Conservation (phyloP, 2,113 vertebrate species). For the Numida meleagris region DNA sequence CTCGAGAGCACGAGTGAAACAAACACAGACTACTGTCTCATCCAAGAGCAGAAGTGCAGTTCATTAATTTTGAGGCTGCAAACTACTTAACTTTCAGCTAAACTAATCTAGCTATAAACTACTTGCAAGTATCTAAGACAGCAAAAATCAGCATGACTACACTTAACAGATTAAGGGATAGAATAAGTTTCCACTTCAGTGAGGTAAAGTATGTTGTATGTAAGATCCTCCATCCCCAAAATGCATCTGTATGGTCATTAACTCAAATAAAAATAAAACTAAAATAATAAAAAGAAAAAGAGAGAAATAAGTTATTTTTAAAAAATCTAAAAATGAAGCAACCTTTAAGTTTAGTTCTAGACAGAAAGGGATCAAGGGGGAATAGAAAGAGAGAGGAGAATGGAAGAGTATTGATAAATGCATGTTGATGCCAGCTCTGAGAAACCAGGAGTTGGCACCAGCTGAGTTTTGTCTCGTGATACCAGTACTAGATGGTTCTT, state of each 20-base stretch:
- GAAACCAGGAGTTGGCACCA: conserved; percentile 1
- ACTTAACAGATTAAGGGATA: conserved; percentile 25
- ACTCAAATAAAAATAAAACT: conserved; percentile 36
- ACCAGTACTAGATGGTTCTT: background rate
- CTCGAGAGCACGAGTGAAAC: background rate
- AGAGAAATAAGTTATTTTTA: conserved; percentile 59
- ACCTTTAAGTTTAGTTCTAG: background rate
- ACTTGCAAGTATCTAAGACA: background rate
- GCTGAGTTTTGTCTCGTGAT: background rate
- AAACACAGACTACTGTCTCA: background rate
- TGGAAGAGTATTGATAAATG: background rate
- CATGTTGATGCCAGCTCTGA: background rate
- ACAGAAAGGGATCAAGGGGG: background rate
- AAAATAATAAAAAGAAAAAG: background rate
- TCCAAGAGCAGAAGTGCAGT: background rate
- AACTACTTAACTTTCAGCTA: background rate
- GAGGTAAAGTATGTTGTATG: conserved; percentile 38
- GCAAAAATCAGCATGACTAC: background rate
- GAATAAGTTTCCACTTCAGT: conserved; percentile 36
- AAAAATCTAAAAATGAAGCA: conserved; percentile 14
- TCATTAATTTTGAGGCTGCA: background rate
- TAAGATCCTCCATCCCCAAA: conserved; percentile 21
- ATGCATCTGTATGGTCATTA: conserved; percentile 8
- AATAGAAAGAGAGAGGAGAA: background rate
- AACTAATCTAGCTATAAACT: background rate